Percentiles rank a stretch among this genome's conserved stretches.
phyloP scores from a whole-genome alignment of 2,113 vertebrate species.

The Psilopogon haemacephalus region DNA sequence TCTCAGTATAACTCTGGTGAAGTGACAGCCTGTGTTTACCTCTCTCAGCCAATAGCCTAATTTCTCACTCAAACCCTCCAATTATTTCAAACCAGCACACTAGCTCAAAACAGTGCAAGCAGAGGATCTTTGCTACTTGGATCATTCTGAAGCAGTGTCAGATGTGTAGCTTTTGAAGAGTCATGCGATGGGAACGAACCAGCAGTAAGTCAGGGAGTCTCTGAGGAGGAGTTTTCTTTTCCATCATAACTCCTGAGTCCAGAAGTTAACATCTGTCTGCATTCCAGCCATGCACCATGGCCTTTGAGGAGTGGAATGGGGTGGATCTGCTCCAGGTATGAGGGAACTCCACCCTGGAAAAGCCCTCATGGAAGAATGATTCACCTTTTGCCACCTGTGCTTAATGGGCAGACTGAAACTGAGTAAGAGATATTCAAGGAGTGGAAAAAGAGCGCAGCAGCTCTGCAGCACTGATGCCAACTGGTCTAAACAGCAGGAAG shows the following conservation, averaged over 20 bases:
- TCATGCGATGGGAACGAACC: background rate
- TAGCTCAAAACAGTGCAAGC: background rate
- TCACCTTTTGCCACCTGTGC: fast-evolving
- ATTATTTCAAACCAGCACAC: no score
- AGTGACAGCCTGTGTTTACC: no score
- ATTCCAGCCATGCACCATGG: background rate
- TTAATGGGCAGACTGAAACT: background rate
- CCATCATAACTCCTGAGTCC: background rate
- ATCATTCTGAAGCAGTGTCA: background rate
- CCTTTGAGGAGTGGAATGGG: fast-evolving
- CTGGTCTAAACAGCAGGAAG: background rate
- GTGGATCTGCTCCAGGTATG: fast-evolving
- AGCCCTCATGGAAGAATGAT: background rate
- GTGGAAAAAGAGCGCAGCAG: background rate
- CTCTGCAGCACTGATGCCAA: background rate
- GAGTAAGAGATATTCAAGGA: background rate
- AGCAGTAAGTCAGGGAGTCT: background rate
- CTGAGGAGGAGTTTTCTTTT: background rate
- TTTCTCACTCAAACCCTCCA: no score
- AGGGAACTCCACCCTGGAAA: background rate
- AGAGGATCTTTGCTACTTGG: background rate
- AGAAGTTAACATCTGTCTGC: background rate
- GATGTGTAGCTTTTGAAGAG: background rate
- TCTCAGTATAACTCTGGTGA: no score
- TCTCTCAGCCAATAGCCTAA: no score